phyloP scores from a whole-genome alignment of 2,113 vertebrate species.

The Nymphicus hollandicus region DNA sequence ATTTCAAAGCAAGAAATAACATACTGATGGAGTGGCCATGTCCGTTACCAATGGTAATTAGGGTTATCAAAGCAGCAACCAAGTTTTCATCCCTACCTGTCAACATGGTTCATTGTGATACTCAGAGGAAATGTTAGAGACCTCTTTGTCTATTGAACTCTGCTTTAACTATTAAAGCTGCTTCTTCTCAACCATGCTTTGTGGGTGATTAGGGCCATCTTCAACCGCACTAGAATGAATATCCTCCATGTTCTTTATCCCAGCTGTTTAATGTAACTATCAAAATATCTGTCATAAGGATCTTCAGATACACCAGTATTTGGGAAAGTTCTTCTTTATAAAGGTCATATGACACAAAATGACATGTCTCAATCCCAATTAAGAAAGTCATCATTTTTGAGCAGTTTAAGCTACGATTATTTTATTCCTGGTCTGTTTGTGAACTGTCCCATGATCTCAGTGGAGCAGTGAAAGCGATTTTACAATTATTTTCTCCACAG shows the following conservation, averaged over 20 bases:
- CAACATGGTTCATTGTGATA: neutral
- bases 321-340: neutral
- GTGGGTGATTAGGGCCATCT: neutral
- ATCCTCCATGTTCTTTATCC: neutral
- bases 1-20: neutral
- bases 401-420: neutral
- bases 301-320: neutral
- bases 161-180: neutral
- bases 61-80: neutral
- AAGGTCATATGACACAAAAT: neutral
- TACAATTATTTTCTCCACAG: neutral
- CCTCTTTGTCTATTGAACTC: neutral
- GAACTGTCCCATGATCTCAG: neutral
- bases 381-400: neutral
- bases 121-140: neutral
- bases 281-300: neutral
- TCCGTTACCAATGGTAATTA: neutral
- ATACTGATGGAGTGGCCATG: neutral
- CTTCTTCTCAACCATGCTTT: neutral
- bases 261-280: neutral
- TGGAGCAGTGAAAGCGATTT: neutral
- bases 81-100: neutral
- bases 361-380: neutral
- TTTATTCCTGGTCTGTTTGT: neutral
- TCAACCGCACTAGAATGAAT: neutral